These are phyloP conservation scores for Leucophora obtusa DNA, from an alignment of 2,888 invertebrate genomes.

Conservation along the genomic window DNA sequence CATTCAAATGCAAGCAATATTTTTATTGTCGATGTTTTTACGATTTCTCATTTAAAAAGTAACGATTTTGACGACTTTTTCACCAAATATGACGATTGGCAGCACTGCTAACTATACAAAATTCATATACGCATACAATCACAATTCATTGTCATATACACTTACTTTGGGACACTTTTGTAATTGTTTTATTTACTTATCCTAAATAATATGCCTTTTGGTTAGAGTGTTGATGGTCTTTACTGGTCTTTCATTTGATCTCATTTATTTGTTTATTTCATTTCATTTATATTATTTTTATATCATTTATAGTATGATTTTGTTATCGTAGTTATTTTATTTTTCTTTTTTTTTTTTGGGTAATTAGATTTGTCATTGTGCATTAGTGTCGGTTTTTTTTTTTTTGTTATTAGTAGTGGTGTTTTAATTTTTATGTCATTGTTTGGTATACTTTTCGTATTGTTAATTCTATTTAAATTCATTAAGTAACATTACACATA, in stretches of 20 bases:
- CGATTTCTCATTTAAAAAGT: no score
- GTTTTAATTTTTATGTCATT: not conserved
- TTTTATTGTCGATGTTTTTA: no score
- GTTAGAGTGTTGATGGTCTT: constrained; percentile 16
- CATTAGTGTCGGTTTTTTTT: constrained; percentile 52
- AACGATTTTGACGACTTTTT: no score
- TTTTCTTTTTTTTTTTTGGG: constrained; percentile 19
- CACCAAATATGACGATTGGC: no score
- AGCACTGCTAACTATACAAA: no score
- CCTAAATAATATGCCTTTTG: constrained; percentile 45
- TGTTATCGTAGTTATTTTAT: constrained; percentile 2
- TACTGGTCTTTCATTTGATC: not conserved
- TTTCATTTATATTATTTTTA: constrained; percentile 13
- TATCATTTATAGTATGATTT: not conserved
- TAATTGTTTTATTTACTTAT: constrained; percentile 61
- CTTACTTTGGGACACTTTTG: not conserved
- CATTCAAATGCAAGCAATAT: no score
- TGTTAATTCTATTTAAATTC: constrained; percentile 55
- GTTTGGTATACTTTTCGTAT: constrained; percentile 26
- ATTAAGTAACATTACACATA: constrained; percentile 47
- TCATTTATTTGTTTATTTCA: not conserved
- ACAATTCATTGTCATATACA: not conserved
- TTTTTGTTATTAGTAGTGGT: constrained; percentile 23
- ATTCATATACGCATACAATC: constrained; percentile 3
- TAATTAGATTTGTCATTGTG: constrained; percentile 63